phyloP scores from a whole-genome alignment of 1,140 invertebrate genomes.

The Megalonaias nervosa region DNA sequence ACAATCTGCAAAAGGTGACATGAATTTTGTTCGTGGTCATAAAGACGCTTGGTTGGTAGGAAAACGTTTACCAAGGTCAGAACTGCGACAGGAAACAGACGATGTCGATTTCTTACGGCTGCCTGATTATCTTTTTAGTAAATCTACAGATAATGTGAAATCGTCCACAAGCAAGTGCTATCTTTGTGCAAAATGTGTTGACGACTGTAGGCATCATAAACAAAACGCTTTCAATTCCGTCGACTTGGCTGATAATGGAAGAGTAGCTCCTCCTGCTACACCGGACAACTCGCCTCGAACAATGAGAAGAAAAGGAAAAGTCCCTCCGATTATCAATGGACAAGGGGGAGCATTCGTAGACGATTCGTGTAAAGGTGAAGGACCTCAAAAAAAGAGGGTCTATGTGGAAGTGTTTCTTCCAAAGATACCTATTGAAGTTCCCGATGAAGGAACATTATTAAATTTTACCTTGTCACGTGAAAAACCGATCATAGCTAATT shows the following conservation, averaged over 20 bases:
- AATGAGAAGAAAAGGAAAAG: constrained; percentile 15
- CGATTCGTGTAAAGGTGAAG: constrained; percentile 25
- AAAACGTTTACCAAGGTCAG: constrained; percentile 34
- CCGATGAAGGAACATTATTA: too few relatives aligned
- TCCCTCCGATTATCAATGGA: constrained; percentile 7
- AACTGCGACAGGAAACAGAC: constrained; percentile 6
- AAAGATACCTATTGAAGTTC: constrained; percentile 23
- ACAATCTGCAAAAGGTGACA: not conserved
- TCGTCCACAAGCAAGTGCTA: constrained; percentile 6
- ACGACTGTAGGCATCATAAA: not conserved
- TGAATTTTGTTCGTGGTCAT: constrained; percentile 47
- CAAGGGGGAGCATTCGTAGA: constrained; percentile 25
- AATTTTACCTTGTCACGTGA: too few relatives aligned
- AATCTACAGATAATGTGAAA: constrained; percentile 11
- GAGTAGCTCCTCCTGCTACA: constrained; percentile 37
- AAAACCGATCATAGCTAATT: too few relatives aligned
- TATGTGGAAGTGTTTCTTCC: constrained; percentile 45
- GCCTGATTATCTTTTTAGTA: constrained; percentile 32
- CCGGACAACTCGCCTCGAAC: constrained; percentile 9
- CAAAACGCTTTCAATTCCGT: not conserved
- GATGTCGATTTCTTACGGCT: constrained; percentile 25
- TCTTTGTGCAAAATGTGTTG: constrained; percentile 26
- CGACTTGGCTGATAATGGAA: constrained; percentile 10
- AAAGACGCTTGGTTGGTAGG: constrained; percentile 62
- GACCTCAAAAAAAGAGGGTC: constrained; percentile 35